These are phyloP conservation scores for Clepsis dumicolana DNA, from an alignment of 2,888 invertebrate genomes.

Conservation along the genomic window DNA sequence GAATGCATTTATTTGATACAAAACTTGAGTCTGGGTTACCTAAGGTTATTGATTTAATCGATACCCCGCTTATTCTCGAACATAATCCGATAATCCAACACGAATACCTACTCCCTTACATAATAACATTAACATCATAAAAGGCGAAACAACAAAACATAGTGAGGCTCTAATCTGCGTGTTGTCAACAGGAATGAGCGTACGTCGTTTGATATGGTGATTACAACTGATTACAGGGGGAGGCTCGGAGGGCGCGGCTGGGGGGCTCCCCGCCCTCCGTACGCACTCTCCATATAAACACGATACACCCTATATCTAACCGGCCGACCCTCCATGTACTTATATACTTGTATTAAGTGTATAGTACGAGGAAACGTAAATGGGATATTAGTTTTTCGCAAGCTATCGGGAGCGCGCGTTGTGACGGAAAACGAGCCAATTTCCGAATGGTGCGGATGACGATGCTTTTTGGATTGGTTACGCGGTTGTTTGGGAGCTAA, in stretches of 20 bases:
- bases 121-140: conserved; percentile 41
- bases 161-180: conserved; percentile 72
- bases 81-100: conserved; percentile 26
- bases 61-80: conserved; percentile 4
- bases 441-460: conserved; percentile 62
- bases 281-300: conserved; percentile 84
- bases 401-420: conserved; percentile 69
- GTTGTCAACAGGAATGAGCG: conserved; percentile 82
- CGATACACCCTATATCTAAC: conserved; percentile 76
- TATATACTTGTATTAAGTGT: conserved; percentile 54
- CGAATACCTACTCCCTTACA: conserved; percentile 21
- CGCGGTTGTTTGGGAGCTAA: conserved; percentile 2
- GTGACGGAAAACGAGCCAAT: conserved; percentile 79
- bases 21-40: not conserved
- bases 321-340: conserved; percentile 60
- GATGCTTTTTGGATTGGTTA: conserved; percentile 46
- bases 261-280: conserved; percentile 62
- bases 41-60: not conserved
- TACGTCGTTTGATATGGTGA: conserved; percentile 86
- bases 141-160: conserved; percentile 48
- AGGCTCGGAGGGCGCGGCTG: conserved; percentile 48
- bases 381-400: conserved; percentile 82
- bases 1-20: too few species aligned
- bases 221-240: conserved; percentile 85
- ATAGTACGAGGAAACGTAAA: conserved; percentile 68